Conservation (phyloP, 2,888 invertebrate species). For the Plutella xylostella region DNA sequence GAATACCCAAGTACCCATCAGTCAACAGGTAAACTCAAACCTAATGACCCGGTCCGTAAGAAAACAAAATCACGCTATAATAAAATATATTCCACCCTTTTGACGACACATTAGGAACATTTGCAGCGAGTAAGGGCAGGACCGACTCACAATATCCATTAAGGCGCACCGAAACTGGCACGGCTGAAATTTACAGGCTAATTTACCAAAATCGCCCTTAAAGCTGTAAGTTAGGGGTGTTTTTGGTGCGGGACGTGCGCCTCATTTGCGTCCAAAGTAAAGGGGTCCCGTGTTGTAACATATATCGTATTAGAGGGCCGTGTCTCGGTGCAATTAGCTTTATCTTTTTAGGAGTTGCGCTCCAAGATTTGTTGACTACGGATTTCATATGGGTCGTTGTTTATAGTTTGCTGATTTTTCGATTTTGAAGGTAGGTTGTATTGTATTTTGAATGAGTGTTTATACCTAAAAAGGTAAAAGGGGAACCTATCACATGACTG, state of each 20-base stretch:
- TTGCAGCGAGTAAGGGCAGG: constrained; percentile 66
- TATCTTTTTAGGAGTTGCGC: constrained; percentile 52
- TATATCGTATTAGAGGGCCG: constrained; percentile 68
- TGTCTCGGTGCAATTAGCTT: constrained; percentile 67
- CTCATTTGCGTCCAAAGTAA: constrained; percentile 32
- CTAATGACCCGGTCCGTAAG: neutral
- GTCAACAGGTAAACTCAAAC: neutral
- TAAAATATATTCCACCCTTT: constrained; percentile 68
- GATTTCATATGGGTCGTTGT: too few species aligned
- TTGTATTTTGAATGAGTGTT: too few species aligned
- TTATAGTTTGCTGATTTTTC: too few species aligned
- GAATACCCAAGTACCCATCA: too few species aligned
- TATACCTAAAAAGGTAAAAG: too few species aligned
- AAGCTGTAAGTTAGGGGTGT: constrained; percentile 19
- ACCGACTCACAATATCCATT: constrained; percentile 68
- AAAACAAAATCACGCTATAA: constrained; percentile 55
- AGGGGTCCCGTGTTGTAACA: constrained; percentile 49
- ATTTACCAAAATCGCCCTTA: constrained; percentile 34
- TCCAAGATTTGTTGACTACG: constrained; percentile 18
- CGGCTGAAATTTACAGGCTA: constrained; percentile 35
- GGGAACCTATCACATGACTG: too few species aligned
- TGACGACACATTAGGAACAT: constrained; percentile 69
- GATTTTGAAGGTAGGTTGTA: too few species aligned
- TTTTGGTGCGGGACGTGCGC: constrained; percentile 17
- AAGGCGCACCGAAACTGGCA: constrained; percentile 40